A percentile compares a stretch with the other conserved stretches of the same genome.
These are phyloP conservation scores for Euura lappo DNA, from an alignment of 1,140 invertebrate genomes.

Conservation along the genomic window DNA sequence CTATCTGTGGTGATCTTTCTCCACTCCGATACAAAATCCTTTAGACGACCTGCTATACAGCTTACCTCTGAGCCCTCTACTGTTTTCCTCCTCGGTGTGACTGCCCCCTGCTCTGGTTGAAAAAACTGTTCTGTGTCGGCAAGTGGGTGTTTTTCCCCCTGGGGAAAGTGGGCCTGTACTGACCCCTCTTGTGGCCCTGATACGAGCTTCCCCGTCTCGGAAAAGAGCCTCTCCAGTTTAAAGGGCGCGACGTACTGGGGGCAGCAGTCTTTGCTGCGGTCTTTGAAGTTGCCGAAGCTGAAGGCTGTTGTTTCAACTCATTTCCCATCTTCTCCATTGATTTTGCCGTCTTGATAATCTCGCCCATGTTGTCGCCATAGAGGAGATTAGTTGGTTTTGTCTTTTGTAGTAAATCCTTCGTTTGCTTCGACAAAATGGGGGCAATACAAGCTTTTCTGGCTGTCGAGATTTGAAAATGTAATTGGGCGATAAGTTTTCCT, in stretches of 20 bases:
- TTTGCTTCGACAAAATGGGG: conserved; percentile 14
- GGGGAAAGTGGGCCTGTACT: conserved; percentile 8
- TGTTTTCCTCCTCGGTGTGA: not conserved
- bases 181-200: conserved; percentile 18
- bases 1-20: conserved; percentile 23
- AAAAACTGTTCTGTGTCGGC: conserved; percentile 1
- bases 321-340: conserved; percentile 14
- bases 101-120: conserved; percentile 18
- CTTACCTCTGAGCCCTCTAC: conserved; percentile 16
- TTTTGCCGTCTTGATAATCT: conserved; percentile 20
- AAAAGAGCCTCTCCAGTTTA: conserved; percentile 20
- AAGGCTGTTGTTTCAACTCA: conserved; percentile 14
- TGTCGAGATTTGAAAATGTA: conserved; percentile 19
- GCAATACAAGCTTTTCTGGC: conserved; percentile 24
- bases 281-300: not conserved
- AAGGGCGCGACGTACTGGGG: not conserved
- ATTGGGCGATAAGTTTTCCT: conserved; percentile 15
- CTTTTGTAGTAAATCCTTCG: conserved; percentile 18
- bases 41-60: conserved; percentile 15
- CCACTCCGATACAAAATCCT: conserved; percentile 17
- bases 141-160: not conserved
- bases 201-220: conserved; percentile 13
- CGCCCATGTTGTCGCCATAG: conserved; percentile 20
- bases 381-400: conserved; percentile 22
- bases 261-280: conserved; percentile 2